Evolutionary conservation across 2,113 vertebrate genomes (phyloP).

Genomic region (Cariama cristata): DNA sequence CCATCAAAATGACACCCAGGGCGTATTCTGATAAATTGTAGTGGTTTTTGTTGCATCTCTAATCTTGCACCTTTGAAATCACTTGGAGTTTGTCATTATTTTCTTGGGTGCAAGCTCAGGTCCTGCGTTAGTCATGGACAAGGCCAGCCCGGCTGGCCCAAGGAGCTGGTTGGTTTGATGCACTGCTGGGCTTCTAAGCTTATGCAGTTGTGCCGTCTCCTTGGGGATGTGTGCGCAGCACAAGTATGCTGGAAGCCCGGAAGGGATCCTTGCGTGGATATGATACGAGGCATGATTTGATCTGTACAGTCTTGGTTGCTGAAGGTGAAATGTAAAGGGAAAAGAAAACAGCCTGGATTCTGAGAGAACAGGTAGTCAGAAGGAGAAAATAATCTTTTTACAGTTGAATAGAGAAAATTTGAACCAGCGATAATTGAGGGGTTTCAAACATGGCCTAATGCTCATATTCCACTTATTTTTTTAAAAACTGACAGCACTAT

Average conservation of each 20-base stretch:
- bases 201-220: background rate
- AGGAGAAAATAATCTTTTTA: background rate
- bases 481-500: background rate
- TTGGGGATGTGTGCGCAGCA: fast-evolving
- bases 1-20: background rate
- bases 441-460: background rate
- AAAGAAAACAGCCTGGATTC: background rate
- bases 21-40: background rate
- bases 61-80: background rate
- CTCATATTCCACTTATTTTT: background rate
- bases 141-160: background rate
- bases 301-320: background rate
- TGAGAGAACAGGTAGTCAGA: background rate
- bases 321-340: background rate
- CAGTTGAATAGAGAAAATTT: background rate
- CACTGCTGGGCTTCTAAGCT: background rate
- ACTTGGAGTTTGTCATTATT: background rate
- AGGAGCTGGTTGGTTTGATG: background rate
- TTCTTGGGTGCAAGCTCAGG: background rate
- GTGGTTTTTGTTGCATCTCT: background rate
- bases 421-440: background rate
- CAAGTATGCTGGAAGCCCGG: background rate
- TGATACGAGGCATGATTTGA: background rate
- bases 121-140: background rate
- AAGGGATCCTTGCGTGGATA: background rate